Base-by-base conservation (phyloP, 1,140 invertebrate genomes). In the Drosophila bipectinata region DNA sequence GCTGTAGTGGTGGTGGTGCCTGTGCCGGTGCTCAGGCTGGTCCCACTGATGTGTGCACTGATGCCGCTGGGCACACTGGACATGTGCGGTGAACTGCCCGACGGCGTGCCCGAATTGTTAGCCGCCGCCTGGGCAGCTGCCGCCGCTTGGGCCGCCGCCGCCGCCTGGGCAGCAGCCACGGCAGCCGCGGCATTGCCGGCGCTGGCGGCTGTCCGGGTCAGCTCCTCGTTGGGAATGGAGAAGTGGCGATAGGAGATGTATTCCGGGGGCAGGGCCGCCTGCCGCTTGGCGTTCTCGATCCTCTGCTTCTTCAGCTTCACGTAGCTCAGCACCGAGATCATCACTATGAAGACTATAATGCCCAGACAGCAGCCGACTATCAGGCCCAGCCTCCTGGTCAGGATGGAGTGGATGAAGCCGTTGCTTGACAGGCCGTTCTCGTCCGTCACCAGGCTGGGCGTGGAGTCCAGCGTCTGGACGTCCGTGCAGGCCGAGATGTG, bases 331-430 rank as follows among this genome's bases (percentile, higher is more conserved):
- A 96, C 94, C 1, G 96, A 96, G 2, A 97, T 95, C 63, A 97
- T 93, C 1, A 97, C 94, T 15, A 98, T 93, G 79, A 98, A 97
- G 6, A 97, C 96, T 15, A 97, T 94, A 82, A 97, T 96, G 59
- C 96, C 96, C 94, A 97, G 95, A 68, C 95, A 96, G 82, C 95
- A 96, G 37, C 97, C 97, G 5, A 97, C 95, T 56, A 97, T 96
- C 37, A 98, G 94, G 15, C 96, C 96, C 14, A 98, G 92, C 58
- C 96, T 93, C 37, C 96, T 93, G 0, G 96, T 96, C 7, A 97
- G 92, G 58, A 97, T 95, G 24, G 93, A 94, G 73, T 94, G 94
- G 18, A 95, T 94, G 12, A 94, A 93, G 92, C 93, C 93, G 6
- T 94, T 94, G 28, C 94, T 94, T 56, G 95, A 95, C 10, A 94